Evolutionary conservation across 37 sponge, comb jelly and placozoan species (phyloP), one percentile per base, ranked within the genome.

Genomic region (Corticium candelabrum): DNA sequence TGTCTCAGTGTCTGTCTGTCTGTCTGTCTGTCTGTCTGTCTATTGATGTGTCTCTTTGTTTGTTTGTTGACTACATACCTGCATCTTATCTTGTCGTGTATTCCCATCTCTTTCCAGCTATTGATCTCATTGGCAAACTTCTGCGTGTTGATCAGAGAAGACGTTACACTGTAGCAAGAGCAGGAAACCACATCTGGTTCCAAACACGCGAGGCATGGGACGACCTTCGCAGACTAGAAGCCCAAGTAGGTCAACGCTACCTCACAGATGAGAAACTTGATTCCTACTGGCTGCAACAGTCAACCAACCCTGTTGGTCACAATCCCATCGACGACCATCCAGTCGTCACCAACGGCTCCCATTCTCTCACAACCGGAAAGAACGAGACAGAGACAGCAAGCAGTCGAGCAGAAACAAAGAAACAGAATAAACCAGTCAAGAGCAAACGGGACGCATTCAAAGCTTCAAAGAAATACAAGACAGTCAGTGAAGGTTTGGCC

Each of bases 221-320:
- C 41, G 91, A 90, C 69, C 81, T 94, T 35, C 80, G 91, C 33
- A 41, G 82, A 29, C 74, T 90, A 7, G 95, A 94, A 78, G 80
- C 78, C 3, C 38, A 68, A 41, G 80, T 87, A 29, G 84, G 85
- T 0, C 80, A 72, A 50, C 68, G 95, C 0, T 94, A 90, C 69
- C 79, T 94, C 67, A 94, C 95, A 0, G 90, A 94, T 43, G 87
- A 85, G 37, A 84, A 75, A 5, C 89, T 88, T 73, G 95, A 94
- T 76, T 40, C 62, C 34, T 94, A 84, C 79, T 94, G 95, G 95
- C 38, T 7, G 29, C 32, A 38, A 0, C 79, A 81, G 1, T 87
- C 82, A 3, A 86, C 56, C 56, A 43, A 21, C 56, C 11, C 5
- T 21, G 56, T 11, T 43, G 11, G 56, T 43, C 5, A 43, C 11